Evolutionary conservation across 53 echinoderm and acorn worm species (phyloP), one percentile per base, ranked within the genome.

Genomic region (Antedon mediterranea): DNA sequence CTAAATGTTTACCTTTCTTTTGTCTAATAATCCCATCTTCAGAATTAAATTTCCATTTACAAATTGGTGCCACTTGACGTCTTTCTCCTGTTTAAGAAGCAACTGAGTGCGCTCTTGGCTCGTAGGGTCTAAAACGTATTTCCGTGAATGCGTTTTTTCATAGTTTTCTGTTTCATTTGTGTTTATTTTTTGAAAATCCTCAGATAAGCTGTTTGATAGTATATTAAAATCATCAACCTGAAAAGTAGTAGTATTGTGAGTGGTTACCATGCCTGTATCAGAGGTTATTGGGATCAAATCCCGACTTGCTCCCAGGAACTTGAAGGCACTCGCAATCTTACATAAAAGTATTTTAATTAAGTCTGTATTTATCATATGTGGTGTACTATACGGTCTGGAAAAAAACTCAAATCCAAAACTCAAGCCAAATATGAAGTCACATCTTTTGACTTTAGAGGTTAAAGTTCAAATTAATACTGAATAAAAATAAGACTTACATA

Each of bases 21-120:
- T 98, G 71, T 98, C 98, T 11, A 98, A 84, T 57, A 88, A 76
- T 26, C 92, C 98, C 86, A 89, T 92, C 84, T 98, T 98, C 43
- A 93, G 82, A 71, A 98, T 90, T 72, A 98, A 84, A 81, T 98
- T 82, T 15, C 86, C 93, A 71, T 98, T 90, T 72, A 98, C 98
- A 75, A 98, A 98, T 79, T 81, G 86, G 76, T 98, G 92, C 98
- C 98, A 98, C 29, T 92, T 92, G 75, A 79, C 82, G 31, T 98
- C 98, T 74, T 83, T 84, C 73, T 43, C 76, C 81, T 98, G 98
- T 57, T 84, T 86, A 79, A 86, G 86, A 30, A 98, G 81, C 31
- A 84, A 76, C 43, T 86, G 76, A 8, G 76, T 72, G 72, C 90
- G 72, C 43, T 98, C 98, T 43, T 85, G 83, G 26, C 71, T 34